These are phyloP conservation scores for Mus spretus DNA, from an alignment of 2,797 vertebrate genomes.

Conservation along the genomic window DNA sequence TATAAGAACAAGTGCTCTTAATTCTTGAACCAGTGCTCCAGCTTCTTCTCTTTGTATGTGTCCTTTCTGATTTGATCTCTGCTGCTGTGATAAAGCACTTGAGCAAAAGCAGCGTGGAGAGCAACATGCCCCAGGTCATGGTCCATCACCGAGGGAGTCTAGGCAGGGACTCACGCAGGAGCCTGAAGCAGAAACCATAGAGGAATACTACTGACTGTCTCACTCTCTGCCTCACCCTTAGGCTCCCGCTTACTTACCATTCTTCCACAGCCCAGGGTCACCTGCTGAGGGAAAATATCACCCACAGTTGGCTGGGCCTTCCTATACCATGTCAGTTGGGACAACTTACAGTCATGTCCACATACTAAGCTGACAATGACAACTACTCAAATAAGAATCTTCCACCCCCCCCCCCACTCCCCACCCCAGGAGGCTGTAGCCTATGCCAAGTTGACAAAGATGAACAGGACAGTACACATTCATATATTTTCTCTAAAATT, in stretches of 20 bases:
- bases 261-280: not conserved
- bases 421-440: too few relatives aligned
- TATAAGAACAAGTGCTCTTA: not conserved
- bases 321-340: not conserved
- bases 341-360: not conserved
- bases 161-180: not conserved
- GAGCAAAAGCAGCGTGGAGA: not conserved
- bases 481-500: not conserved
- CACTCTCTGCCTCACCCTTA: not conserved
- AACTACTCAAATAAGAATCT: not conserved
- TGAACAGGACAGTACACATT: not conserved
- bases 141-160: not conserved
- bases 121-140: not conserved
- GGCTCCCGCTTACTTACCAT: not conserved
- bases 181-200: not conserved
- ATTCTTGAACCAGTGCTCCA: not conserved
- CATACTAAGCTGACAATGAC: not conserved
- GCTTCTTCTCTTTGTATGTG: not conserved
- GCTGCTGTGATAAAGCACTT: not conserved
- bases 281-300: not conserved
- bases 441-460: not conserved
- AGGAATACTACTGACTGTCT: not conserved
- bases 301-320: not conserved
- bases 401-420: accelerated
- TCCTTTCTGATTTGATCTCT: not conserved